Evolutionary conservation across 2,113 vertebrate genomes (phyloP).

Genomic region (Conger conger): DNA sequence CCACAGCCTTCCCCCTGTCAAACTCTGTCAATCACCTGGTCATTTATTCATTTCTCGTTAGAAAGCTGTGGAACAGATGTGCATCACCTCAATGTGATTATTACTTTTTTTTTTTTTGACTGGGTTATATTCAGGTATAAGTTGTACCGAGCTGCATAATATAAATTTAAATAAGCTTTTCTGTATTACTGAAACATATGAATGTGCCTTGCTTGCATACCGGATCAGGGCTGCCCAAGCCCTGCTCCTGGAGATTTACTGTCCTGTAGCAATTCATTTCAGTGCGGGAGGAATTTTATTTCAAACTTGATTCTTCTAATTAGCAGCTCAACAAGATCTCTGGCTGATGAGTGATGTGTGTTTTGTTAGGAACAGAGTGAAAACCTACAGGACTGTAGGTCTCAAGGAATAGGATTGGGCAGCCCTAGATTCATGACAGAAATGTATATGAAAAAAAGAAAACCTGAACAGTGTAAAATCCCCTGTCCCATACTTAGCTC

Average conservation of each 20-base stretch:
- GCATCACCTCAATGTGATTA: conserved; percentile 29
- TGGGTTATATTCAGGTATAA: neutral
- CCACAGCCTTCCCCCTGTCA: neutral
- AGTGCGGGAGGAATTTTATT: too few relatives aligned
- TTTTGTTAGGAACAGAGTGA: too few relatives aligned
- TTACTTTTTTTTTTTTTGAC: neutral
- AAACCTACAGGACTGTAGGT: too few relatives aligned
- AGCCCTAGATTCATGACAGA: neutral
- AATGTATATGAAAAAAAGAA: neutral
- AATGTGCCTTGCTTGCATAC: neutral
- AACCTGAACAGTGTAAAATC: too few relatives aligned
- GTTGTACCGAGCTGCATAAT: neutral
- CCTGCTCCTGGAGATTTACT: too few relatives aligned
- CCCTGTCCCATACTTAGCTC: neutral
- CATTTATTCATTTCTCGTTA: conserved; percentile 30
- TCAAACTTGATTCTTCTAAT: too few relatives aligned
- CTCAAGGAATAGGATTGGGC: too few relatives aligned
- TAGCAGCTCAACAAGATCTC: too few relatives aligned
- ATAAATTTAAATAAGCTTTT: neutral
- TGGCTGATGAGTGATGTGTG: too few relatives aligned
- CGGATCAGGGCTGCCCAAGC: too few relatives aligned
- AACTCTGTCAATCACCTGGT: conserved; percentile 27
- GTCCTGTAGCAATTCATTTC: too few relatives aligned
- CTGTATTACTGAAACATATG: neutral
- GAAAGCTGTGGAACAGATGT: conserved; percentile 45